phyloP scores from a whole-genome alignment of 1,140 invertebrate genomes.

The Coelopa frigida region DNA sequence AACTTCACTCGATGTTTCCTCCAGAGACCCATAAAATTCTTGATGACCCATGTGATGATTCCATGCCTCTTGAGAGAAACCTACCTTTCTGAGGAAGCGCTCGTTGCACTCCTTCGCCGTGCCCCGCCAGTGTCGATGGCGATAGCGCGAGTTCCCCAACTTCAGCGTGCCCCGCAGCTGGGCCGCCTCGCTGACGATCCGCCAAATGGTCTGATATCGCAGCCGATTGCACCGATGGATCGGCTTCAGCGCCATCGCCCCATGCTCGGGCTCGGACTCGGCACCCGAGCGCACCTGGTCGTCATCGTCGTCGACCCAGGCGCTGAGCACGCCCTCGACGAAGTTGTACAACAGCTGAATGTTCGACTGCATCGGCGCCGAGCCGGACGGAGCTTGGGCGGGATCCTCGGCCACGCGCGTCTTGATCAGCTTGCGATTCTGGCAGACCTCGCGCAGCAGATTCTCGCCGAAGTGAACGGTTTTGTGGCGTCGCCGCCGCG shows the following conservation, averaged over 20 bases:
- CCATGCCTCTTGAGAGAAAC: too few species aligned
- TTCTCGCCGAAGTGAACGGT: constrained; percentile 69
- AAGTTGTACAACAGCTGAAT: constrained; percentile 71
- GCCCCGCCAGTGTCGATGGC: constrained; percentile 66
- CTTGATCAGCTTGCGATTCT: constrained; percentile 49
- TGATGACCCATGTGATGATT: too few species aligned
- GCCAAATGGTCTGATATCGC: constrained; percentile 54
- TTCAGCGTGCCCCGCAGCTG: constrained; percentile 55
- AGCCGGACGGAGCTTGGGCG: constrained; percentile 39
- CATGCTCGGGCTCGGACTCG: constrained; percentile 56
- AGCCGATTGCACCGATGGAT: constrained; percentile 58
- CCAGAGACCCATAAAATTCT: too few species aligned
- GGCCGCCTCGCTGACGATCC: constrained; percentile 58
- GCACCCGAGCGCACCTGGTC: constrained; percentile 55
- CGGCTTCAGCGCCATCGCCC: constrained; percentile 54
- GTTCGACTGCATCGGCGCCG: constrained; percentile 54
- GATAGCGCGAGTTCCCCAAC: constrained; percentile 56
- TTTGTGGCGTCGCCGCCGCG: constrained; percentile 59
- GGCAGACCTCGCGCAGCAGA: constrained; percentile 59
- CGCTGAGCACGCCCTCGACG: constrained; percentile 61
- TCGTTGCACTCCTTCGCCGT: constrained; percentile 67
- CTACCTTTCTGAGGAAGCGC: constrained; percentile 66
- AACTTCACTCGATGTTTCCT: too few species aligned
- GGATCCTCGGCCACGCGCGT: constrained; percentile 41
- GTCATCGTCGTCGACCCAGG: constrained; percentile 61